Base-by-base conservation (phyloP, 2,888 invertebrate species). In the Pasiphila rectangulata region DNA sequence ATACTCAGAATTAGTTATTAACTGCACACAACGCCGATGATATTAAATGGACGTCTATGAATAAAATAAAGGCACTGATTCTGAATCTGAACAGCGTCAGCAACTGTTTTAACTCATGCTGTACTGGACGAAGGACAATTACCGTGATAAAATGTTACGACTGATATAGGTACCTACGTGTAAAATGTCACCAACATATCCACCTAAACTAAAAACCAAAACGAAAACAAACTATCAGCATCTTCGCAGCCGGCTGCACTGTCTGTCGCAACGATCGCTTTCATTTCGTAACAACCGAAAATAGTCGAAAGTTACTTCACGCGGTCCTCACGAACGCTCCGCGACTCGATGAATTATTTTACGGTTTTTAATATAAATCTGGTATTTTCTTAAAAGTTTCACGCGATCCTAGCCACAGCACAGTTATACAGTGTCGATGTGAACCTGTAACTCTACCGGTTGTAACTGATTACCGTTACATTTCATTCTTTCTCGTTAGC, bases 261-360 rank as follows among this genome's bases (percentile, higher is more conserved):
- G 54, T 45, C n/a, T 46, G 66, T 71, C 70, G 79, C 74, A 81
- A 82, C 65, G 70, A 65, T 64, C 74, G 76, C 81, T 83, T 83
- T 83, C 82, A 71, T 83, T 75, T 79, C 79, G 79, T 78, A 81
- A 83, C 66, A 59, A 66, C 72, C 78, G 67, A 83, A 82, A 81
- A 80, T 76, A 75, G 77, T 75, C 67, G 80, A 80, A 80, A 79
- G 83, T 83, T 81, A 74, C 74, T 70, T 69, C 67, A 69, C 57
- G 72, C 70, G 74, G 66, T 70, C 67, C 66, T 64, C 67, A 71
- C 72, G 65, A 69, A 68, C 63, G 58, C 35, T 61, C 64, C 61
- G 52, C 54, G 24, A 27, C 15, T 41, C 49, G 41, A 21, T 23
- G 51, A 32, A 27, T 40, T 50, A 46, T 52, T 67, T 65, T 62